Percentiles rank a stretch among this genome's conserved stretches.
phyloP scores from a whole-genome alignment of 2,113 vertebrate genomes.

The Sander vitreus region DNA sequence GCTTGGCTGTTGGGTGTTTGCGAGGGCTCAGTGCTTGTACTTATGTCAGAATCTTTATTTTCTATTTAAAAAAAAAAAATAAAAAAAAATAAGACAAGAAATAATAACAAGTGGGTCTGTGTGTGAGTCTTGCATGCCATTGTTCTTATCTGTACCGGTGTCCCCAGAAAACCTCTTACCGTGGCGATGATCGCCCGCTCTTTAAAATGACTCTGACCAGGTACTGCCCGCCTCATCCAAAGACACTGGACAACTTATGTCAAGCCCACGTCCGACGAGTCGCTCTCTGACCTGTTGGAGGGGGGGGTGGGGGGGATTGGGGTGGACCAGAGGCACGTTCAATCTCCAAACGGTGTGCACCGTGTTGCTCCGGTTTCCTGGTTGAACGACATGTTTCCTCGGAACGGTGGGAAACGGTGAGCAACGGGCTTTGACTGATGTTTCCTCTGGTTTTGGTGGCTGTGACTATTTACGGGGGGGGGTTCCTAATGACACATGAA shows the following conservation, averaged over 20 bases:
- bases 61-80: conserved; percentile 63
- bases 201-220: conserved; percentile 62
- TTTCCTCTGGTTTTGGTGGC: too few relatives aligned
- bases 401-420: too few relatives aligned
- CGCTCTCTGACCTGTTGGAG: conserved; percentile 34
- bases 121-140: conserved; percentile 84
- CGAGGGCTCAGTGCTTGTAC: conserved; percentile 73
- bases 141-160: conserved; percentile 78
- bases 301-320: neutral
- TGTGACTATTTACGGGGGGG: too few relatives aligned
- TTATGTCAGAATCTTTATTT: conserved; percentile 77
- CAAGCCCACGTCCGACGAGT: conserved; percentile 49
- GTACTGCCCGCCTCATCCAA: conserved; percentile 77
- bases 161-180: conserved; percentile 48
- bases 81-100: conserved; percentile 16
- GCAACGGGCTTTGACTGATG: too few relatives aligned
- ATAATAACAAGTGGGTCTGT: conserved; percentile 75
- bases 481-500: too few relatives aligned
- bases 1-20: conserved; percentile 67
- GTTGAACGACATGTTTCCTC: too few relatives aligned
- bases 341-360: too few relatives aligned
- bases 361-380: too few relatives aligned
- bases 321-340: too few relatives aligned
- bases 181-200: conserved; percentile 65
- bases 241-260: conserved; percentile 69